Evolutionary conservation across 2,113 vertebrate genomes (phyloP).

Genomic region (Hucho hucho): DNA sequence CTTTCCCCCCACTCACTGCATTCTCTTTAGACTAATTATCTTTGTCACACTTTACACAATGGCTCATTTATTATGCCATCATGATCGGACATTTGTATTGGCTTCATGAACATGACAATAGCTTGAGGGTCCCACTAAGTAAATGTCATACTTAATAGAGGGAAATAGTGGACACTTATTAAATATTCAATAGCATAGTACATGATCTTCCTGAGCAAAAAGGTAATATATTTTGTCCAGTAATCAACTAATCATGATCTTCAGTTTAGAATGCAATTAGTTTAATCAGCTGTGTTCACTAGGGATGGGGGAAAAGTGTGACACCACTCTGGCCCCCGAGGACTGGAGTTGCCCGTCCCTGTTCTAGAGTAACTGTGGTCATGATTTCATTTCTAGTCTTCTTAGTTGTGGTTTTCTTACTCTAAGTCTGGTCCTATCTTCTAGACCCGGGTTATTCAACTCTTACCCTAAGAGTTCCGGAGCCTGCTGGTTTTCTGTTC

Average conservation of each 20-base stretch:
- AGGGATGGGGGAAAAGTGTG: no score
- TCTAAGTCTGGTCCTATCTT: no score
- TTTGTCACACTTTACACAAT: constrained; percentile 66
- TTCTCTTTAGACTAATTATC: constrained; percentile 67
- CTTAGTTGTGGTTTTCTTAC: no score
- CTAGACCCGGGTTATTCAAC: no score
- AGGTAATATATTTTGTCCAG: not conserved
- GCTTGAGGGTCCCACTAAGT: constrained; percentile 42
- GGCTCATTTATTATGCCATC: constrained; percentile 66
- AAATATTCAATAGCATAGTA: not conserved
- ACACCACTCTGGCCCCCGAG: no score
- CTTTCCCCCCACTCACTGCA: constrained; percentile 60
- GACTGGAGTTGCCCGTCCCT: no score
- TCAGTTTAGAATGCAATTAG: no score
- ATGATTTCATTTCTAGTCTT: no score
- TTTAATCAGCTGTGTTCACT: no score
- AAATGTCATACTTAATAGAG: not conserved
- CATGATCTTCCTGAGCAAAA: not conserved
- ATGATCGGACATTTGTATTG: constrained; percentile 65
- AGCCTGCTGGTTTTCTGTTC: no score
- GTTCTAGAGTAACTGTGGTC: not conserved
- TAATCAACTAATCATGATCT: no score
- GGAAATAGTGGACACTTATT: not conserved
- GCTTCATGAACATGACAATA: constrained; percentile 56
- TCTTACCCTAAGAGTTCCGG: no score